phyloP scores from a whole-genome alignment of 2,888 invertebrate genomes.

The Noctuana brunneofusca region DNA sequence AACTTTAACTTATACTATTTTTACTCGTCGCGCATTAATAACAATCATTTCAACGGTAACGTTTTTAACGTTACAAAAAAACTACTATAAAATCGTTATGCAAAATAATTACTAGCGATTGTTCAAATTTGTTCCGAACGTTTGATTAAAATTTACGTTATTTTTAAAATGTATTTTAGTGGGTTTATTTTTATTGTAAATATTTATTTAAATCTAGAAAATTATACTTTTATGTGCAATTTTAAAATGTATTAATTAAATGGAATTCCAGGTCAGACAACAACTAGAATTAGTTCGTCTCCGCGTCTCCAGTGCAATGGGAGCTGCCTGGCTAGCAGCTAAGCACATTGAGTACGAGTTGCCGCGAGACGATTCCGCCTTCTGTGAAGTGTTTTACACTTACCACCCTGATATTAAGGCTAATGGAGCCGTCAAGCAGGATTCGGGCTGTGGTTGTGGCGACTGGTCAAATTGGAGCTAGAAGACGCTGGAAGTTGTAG shows the following conservation, averaged over 20 bases:
- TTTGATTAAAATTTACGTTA: too few species aligned
- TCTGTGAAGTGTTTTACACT: slow-evolving; percentile 86
- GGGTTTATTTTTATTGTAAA: too few species aligned
- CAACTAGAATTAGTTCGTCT: slow-evolving; percentile 85
- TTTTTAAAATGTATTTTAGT: too few species aligned
- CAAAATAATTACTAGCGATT: too few species aligned
- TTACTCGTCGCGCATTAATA: too few species aligned
- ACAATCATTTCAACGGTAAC: too few species aligned
- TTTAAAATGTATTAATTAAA: background rate
- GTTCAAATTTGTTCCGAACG: too few species aligned
- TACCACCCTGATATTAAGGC: slow-evolving; percentile 60
- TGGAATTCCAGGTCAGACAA: slow-evolving; percentile 61
- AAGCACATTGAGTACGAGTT: slow-evolving; percentile 85
- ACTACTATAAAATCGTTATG: too few species aligned
- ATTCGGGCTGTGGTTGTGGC: slow-evolving; percentile 48
- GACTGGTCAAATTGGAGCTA: slow-evolving; percentile 52
- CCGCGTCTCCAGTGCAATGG: slow-evolving; percentile 90
- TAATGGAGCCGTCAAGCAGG: background rate
- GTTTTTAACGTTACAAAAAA: too few species aligned
- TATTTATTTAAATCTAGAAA: too few species aligned
- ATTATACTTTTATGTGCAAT: too few species aligned
- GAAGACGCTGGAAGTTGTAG: background rate
- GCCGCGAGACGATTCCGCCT: slow-evolving; percentile 87
- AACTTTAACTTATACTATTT: too few species aligned
- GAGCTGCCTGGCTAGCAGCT: slow-evolving; percentile 93